phyloP scores from a whole-genome alignment of 2,888 invertebrate species.

The Ptycholaimellus sp. region DNA sequence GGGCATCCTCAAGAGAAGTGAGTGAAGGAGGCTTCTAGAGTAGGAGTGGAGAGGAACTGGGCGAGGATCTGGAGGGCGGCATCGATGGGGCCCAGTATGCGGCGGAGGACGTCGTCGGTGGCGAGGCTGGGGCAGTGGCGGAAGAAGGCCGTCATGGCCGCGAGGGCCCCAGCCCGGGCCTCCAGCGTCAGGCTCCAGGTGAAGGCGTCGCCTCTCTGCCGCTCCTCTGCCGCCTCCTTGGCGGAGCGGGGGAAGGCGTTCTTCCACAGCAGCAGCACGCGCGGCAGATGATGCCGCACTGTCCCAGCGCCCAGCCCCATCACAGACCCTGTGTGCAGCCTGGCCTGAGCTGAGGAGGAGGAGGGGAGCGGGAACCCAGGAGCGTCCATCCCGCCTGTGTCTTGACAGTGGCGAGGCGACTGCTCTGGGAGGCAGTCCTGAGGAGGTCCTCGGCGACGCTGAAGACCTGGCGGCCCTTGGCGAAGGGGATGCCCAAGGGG shows the following conservation, averaged over 20 bases:
- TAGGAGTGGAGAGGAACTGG: constrained; percentile 39
- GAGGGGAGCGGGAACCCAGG: too few species aligned
- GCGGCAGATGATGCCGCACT: constrained; percentile 63
- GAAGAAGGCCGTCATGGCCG: constrained; percentile 70
- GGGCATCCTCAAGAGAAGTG: constrained; percentile 42
- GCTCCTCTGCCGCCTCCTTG: constrained; percentile 80
- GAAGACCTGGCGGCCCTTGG: constrained; percentile 74
- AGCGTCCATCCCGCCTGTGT: constrained; percentile 93
- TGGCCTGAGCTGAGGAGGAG: constrained; percentile 6
- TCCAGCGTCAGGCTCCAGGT: constrained; percentile 85
- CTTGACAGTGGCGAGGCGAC: constrained; percentile 68
- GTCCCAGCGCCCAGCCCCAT: constrained; percentile 55
- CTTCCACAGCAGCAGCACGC: constrained; percentile 81
- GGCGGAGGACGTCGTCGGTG: constrained; percentile 66
- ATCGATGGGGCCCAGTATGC: constrained; percentile 69
- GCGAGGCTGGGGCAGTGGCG: constrained; percentile 67
- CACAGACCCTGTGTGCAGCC: constrained; percentile 8
- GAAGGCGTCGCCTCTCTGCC: constrained; percentile 70
- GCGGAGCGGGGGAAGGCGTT: constrained; percentile 87
- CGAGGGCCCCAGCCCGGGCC: constrained; percentile 77
- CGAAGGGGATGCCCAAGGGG: constrained; percentile 77
- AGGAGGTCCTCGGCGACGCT: constrained; percentile 85
- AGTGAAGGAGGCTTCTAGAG: not conserved
- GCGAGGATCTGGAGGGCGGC: constrained; percentile 78
- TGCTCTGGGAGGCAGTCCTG: constrained; percentile 83